These are phyloP conservation scores for Melanostoma scalare DNA, from an alignment of 2,888 invertebrate genomes.

Conservation along the genomic window DNA sequence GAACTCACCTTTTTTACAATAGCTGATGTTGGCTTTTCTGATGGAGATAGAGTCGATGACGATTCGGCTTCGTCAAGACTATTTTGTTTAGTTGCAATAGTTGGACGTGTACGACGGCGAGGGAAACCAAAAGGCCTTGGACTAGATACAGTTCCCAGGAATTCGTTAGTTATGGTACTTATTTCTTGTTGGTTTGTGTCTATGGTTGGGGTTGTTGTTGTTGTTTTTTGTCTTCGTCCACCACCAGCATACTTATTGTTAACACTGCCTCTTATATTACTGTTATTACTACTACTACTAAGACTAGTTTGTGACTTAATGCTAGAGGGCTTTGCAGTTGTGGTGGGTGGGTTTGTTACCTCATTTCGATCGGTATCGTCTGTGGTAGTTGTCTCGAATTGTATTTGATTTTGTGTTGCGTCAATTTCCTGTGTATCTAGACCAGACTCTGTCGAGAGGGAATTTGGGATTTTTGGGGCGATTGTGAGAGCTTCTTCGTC, in stretches of 20 bases:
- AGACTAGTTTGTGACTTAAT: conserved; percentile 77
- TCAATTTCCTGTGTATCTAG: conserved; percentile 75
- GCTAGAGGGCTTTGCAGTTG: conserved; percentile 62
- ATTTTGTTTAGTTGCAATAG: conserved; percentile 74
- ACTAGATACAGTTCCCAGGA: conserved; percentile 82
- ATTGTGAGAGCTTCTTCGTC: conserved; percentile 53
- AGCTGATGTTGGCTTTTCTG: conserved; percentile 69
- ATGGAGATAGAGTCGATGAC: conserved; percentile 37
- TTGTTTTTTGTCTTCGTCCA: conserved; percentile 75
- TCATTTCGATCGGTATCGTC: conserved; percentile 72
- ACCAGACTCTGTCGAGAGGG: conserved; percentile 73
- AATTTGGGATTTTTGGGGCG: conserved; percentile 52
- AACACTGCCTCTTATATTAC: conserved; percentile 70
- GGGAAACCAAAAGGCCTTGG: conserved; percentile 84
- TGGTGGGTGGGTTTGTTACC: conserved; percentile 68
- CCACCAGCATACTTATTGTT: conserved; percentile 69
- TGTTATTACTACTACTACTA: conserved; percentile 74
- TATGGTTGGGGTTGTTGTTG: conserved; percentile 75
- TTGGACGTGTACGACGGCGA: conserved; percentile 82
- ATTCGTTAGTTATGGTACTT: conserved; percentile 76
- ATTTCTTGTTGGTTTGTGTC: conserved; percentile 73
- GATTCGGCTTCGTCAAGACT: conserved; percentile 56
- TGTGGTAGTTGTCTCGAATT: conserved; percentile 74
- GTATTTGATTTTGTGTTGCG: conserved; percentile 58
- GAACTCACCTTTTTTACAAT: conserved; percentile 81